Conservation (phyloP, 2,113 vertebrate species). For the Alligator sinensis region DNA sequence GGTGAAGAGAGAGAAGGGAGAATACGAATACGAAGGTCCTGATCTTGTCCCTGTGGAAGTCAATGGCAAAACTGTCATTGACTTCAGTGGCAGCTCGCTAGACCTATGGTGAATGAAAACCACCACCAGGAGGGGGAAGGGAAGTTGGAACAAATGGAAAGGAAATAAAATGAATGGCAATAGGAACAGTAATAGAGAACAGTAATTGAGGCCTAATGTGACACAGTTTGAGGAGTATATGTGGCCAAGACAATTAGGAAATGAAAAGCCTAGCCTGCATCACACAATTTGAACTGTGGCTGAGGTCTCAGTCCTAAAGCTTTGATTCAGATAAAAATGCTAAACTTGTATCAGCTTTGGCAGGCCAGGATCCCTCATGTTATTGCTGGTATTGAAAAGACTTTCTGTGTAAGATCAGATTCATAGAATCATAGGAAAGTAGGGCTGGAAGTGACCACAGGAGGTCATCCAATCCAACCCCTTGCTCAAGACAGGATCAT, state of each 20-base stretch:
- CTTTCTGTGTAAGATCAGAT: background rate
- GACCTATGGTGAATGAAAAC: conserved; percentile 32
- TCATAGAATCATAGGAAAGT: no score
- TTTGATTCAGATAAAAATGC: background rate
- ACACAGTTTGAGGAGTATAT: conserved; percentile 34
- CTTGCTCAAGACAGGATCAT: no score
- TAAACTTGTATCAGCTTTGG: background rate
- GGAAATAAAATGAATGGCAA: background rate
- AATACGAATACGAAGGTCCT: conserved; percentile 2
- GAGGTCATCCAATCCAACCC: no score
- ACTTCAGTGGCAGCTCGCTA: conserved; percentile 22
- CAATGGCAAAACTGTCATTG: background rate
- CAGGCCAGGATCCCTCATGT: background rate
- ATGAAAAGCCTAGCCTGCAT: background rate
- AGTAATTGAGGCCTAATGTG: conserved; percentile 8
- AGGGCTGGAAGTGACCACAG: no score
- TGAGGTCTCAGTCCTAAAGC: background rate
- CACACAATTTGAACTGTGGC: background rate
- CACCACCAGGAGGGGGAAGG: fast-evolving
- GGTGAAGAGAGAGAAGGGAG: conserved; percentile 35
- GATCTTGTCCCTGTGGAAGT: conserved; percentile 20
- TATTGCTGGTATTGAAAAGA: background rate
- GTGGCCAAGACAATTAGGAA: background rate
- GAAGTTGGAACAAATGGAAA: background rate
- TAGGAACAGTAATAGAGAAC: conserved; percentile 22